Conservation (phyloP, 2,888 invertebrate genomes). For the Ennomos erosarius region DNA sequence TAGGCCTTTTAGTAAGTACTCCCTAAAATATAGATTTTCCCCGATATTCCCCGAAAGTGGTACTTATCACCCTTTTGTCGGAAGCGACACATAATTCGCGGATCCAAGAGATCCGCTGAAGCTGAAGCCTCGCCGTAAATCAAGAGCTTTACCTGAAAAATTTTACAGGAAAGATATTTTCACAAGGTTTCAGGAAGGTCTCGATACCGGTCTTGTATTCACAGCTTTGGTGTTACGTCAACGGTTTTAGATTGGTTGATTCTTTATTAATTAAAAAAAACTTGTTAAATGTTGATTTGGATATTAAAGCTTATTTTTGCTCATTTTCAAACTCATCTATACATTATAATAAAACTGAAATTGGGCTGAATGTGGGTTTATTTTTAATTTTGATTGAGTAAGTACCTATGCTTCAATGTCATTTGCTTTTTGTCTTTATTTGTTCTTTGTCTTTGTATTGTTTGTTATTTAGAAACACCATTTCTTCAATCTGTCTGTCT, state of each 20-base stretch:
- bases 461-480: too few relatives aligned
- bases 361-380: too few relatives aligned
- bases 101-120: slow-evolving; percentile 23
- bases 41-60: slow-evolving; percentile 1
- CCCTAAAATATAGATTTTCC: slow-evolving; percentile 5
- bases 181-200: not conserved
- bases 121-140: slow-evolving; percentile 24
- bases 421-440: too few relatives aligned
- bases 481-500: too few relatives aligned
- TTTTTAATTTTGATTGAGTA: too few relatives aligned
- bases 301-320: too few relatives aligned
- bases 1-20: not conserved
- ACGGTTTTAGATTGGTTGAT: too few relatives aligned
- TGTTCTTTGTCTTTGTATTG: too few relatives aligned
- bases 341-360: not conserved
- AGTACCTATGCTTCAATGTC: too few relatives aligned
- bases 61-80: slow-evolving; percentile 33
- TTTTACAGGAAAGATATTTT: slow-evolving; percentile 1
- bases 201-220: not conserved
- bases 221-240: not conserved
- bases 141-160: slow-evolving; percentile 10
- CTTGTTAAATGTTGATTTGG: too few relatives aligned
- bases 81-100: slow-evolving; percentile 34
- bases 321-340: not conserved
- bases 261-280: too few relatives aligned